Percentiles rank a stretch among this genome's conserved stretches.
phyloP scores from a whole-genome alignment of 1,140 invertebrate species.

The Trissolcus basalis region DNA sequence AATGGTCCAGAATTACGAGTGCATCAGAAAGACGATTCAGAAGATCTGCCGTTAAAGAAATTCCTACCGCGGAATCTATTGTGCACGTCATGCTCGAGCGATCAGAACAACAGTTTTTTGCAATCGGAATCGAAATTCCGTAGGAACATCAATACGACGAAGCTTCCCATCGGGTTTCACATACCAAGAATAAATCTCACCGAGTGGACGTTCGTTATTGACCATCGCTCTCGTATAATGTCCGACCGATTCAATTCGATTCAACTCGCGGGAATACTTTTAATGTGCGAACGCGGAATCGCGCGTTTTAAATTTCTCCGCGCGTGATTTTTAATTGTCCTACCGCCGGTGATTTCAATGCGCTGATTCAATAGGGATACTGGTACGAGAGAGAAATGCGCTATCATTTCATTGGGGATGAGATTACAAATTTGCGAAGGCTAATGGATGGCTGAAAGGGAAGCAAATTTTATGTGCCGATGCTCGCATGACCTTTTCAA shows the following conservation, averaged over 20 bases:
- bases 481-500: constrained; percentile 17
- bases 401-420: constrained; percentile 54
- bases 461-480: constrained; percentile 37
- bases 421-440: constrained; percentile 55
- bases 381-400: constrained; percentile 21
- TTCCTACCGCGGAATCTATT: constrained; percentile 56
- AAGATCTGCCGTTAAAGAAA: constrained; percentile 48
- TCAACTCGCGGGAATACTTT: constrained; percentile 44
- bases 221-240: constrained; percentile 56
- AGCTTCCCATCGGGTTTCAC: constrained; percentile 59
- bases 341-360: constrained; percentile 38
- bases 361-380: constrained; percentile 40
- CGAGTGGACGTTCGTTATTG: constrained; percentile 57
- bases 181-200: constrained; percentile 60
- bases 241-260: constrained; percentile 48
- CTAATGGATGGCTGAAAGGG: constrained; percentile 51
- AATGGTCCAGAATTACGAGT: constrained; percentile 31
- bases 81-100: constrained; percentile 60
- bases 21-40: constrained; percentile 19
- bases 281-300: constrained; percentile 53
- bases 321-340: constrained; percentile 39
- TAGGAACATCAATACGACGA: constrained; percentile 51
- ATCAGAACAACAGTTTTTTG: constrained; percentile 61
- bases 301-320: constrained; percentile 53
- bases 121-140: constrained; percentile 57